Evolutionary conservation across 2,113 vertebrate species (phyloP), one percentile per base, ranked within the genome.

Genomic region (Daboia siamensis): DNA sequence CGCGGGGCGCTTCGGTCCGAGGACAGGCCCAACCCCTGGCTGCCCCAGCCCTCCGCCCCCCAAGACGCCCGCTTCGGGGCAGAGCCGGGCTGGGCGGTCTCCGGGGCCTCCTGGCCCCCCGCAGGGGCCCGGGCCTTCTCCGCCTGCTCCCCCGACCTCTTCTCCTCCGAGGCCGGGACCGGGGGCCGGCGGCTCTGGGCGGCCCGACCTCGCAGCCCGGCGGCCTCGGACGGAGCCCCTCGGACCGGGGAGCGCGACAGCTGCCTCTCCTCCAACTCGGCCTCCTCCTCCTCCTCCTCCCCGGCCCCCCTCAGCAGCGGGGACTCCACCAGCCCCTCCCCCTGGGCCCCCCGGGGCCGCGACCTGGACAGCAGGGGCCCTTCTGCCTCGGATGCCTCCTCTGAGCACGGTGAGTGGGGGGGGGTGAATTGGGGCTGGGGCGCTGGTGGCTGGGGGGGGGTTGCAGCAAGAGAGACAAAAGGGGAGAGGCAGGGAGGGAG

Each of bases 311-410:
- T 52, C 1, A 95, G 95, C 0, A 93, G 91, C 15, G 94, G 95
- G 3, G 95, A 95, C 29, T 95, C 95, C 86, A 93, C 91, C 93
- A 95, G 95, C 93, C 95, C 97, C 0, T 95, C 96, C 0, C 97
- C 97, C 1, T 98, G 98, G 98, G 84, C 59, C 56, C 33, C 90
- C 0, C 93, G 95, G 84, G 54, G 89, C 85, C 94, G 96, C n/a
- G 96, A 97, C 39, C 64, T 90, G 0, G 46, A 96, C 15, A 95
- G 94, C 10, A 80, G 95, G 15, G 1, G 55, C 0, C 7, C n/a
- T 0, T 52, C 3, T 2, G 21, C 39, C 2, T 54, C 95, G 92
- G 1, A 95, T 61, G 1, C 93, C 85, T 84, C 97, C 96, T 96
- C 93, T 26, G 0, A 96, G 95, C 80, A 6, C 0, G 90, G 96